phyloP scores from a whole-genome alignment of 2,888 invertebrate species.

The Eupithecia vulgata region DNA sequence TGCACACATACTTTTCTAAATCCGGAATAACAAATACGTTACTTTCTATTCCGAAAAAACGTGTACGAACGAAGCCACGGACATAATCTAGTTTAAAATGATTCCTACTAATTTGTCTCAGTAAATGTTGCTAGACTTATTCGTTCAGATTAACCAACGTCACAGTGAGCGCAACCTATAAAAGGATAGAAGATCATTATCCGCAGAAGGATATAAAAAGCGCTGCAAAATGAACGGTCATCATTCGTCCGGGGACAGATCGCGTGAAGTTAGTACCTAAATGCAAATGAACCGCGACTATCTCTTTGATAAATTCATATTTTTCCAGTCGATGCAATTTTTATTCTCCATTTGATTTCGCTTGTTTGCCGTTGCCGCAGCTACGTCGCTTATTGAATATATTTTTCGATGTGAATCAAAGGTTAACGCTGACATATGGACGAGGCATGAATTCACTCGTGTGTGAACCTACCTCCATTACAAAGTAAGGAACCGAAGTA shows the following conservation, averaged over 20 bases:
- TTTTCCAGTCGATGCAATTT: constrained; percentile 61
- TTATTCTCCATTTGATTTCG: constrained; percentile 60
- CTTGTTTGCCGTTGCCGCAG: constrained; percentile 61
- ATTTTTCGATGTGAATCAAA: constrained; percentile 74
- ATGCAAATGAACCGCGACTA: constrained; percentile 37
- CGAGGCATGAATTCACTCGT: not conserved
- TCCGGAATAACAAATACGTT: no score
- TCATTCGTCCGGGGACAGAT: constrained; percentile 41
- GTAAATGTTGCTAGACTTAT: not conserved
- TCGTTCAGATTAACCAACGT: not conserved
- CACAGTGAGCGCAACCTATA: not conserved
- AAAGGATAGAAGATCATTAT: constrained; percentile 31
- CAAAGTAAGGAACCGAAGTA: not conserved
- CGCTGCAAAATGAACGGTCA: constrained; percentile 40
- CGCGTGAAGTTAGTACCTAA: constrained; percentile 36
- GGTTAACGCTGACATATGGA: constrained; percentile 7
- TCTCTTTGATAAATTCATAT: constrained; percentile 50
- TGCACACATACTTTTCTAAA: no score
- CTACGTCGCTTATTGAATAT: constrained; percentile 75
- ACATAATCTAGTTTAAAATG: no score
- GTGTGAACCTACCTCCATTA: not conserved
- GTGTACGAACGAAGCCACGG: not conserved
- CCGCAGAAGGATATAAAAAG: constrained; percentile 36
- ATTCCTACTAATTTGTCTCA: no score
- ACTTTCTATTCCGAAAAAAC: not conserved